phyloP scores from a whole-genome alignment of 2,888 invertebrate genomes.

The Archips xylosteana region DNA sequence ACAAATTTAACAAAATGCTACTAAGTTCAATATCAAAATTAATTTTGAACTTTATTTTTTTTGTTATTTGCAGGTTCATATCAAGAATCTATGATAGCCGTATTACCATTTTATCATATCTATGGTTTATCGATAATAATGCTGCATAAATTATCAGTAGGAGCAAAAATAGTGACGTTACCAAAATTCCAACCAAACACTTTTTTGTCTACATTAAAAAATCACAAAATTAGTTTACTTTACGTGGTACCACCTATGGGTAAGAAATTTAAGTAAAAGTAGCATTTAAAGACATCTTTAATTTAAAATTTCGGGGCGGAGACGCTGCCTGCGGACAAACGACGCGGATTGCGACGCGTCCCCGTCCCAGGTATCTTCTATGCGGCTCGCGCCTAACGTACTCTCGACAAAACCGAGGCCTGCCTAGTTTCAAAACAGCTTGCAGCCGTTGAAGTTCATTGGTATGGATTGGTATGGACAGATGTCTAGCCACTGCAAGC shows the following conservation, averaged over 20 bases:
- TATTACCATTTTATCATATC: constrained; percentile 92
- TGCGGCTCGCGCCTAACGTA: too few relatives aligned
- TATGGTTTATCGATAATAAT: constrained; percentile 88
- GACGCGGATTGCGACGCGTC: too few relatives aligned
- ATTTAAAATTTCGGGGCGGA: too few relatives aligned
- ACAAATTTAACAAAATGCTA: not conserved
- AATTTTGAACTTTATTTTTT: not conserved
- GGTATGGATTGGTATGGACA: too few relatives aligned
- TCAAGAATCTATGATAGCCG: constrained; percentile 86
- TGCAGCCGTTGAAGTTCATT: too few relatives aligned
- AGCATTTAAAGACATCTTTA: not conserved
- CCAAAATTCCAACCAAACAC: constrained; percentile 89
- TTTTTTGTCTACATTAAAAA: constrained; percentile 87
- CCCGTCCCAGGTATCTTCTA: too few relatives aligned
- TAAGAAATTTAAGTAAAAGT: constrained; percentile 61
- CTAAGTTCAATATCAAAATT: not conserved
- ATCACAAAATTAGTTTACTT: constrained; percentile 86
- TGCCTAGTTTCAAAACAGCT: too few relatives aligned
- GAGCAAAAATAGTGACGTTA: constrained; percentile 87
- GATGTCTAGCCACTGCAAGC: too few relatives aligned
- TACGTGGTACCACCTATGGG: constrained; percentile 91
- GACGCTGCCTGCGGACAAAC: too few relatives aligned
- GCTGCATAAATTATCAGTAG: constrained; percentile 84
- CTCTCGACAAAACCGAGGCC: too few relatives aligned
- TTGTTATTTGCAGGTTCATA: constrained; percentile 60